These are phyloP conservation scores for Norana najaformis DNA, from an alignment of 2,888 invertebrate genomes.

Conservation along the genomic window DNA sequence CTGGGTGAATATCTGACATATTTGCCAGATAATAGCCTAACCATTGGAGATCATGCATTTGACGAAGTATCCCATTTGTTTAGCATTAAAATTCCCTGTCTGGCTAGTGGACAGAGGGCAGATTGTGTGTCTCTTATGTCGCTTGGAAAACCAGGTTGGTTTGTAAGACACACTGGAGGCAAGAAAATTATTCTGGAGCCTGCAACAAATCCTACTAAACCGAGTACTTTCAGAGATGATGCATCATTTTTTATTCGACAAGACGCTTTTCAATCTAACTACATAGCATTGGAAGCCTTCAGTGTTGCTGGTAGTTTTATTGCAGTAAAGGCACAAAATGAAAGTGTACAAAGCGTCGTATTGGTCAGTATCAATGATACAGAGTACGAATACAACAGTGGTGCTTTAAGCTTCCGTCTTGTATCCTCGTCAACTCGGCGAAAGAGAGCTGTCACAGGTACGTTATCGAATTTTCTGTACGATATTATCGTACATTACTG, in stretches of 20 bases:
- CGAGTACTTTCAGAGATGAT: constrained; percentile 8
- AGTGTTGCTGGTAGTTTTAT: not conserved
- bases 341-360: not conserved
- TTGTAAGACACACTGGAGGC: not conserved
- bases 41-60: no score
- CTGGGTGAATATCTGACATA: no score
- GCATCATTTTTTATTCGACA: constrained; percentile 6
- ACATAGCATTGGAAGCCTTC: not conserved
- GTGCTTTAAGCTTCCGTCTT: constrained; percentile 9
- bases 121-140: constrained; percentile 32
- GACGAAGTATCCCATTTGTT: no score
- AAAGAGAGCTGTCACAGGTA: not conserved
- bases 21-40: no score
- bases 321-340: not conserved
- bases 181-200: not conserved
- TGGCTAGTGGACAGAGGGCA: constrained; percentile 16
- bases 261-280: not conserved
- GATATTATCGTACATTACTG: no score
- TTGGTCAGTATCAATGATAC: not conserved
- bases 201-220: not conserved
- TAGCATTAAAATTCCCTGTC: constrained; percentile 21
- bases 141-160: constrained; percentile 34
- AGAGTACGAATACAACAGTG: not conserved
- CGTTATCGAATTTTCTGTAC: not conserved
- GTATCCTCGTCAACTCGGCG: not conserved